Evolutionary conservation across 1,140 invertebrate genomes (phyloP), one percentile per base, ranked within the genome.

Genomic region (Yoshiicerus persimilis): DNA sequence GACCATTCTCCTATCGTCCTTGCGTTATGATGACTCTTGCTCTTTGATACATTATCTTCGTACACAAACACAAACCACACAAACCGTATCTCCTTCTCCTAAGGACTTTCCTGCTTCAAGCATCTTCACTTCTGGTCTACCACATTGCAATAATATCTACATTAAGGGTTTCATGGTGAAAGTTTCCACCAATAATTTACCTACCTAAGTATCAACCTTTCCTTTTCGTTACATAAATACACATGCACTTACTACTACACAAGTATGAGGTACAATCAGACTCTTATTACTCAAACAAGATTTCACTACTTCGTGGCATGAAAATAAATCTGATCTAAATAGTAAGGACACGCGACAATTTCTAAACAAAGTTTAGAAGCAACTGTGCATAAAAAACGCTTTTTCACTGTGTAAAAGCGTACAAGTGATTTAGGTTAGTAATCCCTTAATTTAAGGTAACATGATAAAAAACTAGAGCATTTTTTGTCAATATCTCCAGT

Each of bases 1-100:
- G 83, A 84, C 83, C 83, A 84, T 84, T 84, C 83, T 47, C 20
- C 83, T 56, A 80, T 80, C 75, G 75, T 80, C 75, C 75, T 38
- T 38, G 75, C 20, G 16, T 80, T 38, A 80, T 32, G 16, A 80
- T 80, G 34, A 80, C 75, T 80, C 75, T 80, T 80, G n/a, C 83
- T 84, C 83, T 84, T 84, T 56, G 41, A 84, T 56, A 47, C 83
- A 47, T 20, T 56, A 41, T 47, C 83, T 84, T 16, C 47, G 2
- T 16, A 56, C 47, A 56, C n/a, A 56, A 56, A 56, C n/a, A n/a
- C 20, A 56, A 16, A 1, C 0, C 13, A n/a, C 47, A n/a, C 13
- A 56, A 56, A n/a, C 47, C 47, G 20, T n/a, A 75, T 34, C 27
- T 64, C 25, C n/a, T 8, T 70, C 27, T 70, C 30, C 30, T 25